Conservation (phyloP, 2,888 invertebrate species). For the Cheilosia pagana region DNA sequence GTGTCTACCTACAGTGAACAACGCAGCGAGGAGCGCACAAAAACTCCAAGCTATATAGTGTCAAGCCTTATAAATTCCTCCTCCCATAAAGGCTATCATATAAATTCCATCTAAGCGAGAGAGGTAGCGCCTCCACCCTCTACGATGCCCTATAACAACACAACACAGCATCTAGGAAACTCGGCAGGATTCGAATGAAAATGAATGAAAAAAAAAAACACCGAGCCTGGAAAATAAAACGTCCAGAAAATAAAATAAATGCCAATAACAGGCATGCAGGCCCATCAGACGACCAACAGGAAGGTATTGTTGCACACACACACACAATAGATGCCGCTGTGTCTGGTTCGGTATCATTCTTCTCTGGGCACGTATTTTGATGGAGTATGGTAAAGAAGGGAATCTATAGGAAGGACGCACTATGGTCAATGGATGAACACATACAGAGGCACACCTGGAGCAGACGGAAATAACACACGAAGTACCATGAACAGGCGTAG, state of each 20-base stretch:
- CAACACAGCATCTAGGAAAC: neutral
- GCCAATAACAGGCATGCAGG: slow-evolving; percentile 65
- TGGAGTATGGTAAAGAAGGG: neutral
- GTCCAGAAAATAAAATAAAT: slow-evolving; percentile 71
- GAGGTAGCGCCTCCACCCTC: neutral
- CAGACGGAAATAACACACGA: neutral
- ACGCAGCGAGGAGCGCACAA: slow-evolving; percentile 9
- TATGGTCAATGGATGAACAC: slow-evolving; percentile 39
- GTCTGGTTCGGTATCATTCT: slow-evolving; percentile 16
- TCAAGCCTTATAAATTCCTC: slow-evolving; percentile 70
- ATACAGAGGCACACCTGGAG: slow-evolving; percentile 9
- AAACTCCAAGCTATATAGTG: slow-evolving; percentile 36
- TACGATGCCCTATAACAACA: neutral
- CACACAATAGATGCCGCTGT: slow-evolving; percentile 42
- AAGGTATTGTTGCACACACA: slow-evolving; percentile 64
- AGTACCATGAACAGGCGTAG: neutral
- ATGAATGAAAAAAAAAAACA: neutral
- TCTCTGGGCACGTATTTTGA: slow-evolving; percentile 20
- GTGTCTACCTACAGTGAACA: neutral
- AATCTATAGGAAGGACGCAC: slow-evolving; percentile 10
- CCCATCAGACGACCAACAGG: slow-evolving; percentile 58
- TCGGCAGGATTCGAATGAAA: neutral
- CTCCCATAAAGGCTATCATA: slow-evolving; percentile 61
- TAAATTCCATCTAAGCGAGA: slow-evolving; percentile 69
- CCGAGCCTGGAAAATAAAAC: slow-evolving; percentile 53